A percentile compares a stretch with the other conserved stretches of the same genome.
Conservation (phyloP, 2,797 vertebrate genomes). For the Crocidura indochinensis region DNA sequence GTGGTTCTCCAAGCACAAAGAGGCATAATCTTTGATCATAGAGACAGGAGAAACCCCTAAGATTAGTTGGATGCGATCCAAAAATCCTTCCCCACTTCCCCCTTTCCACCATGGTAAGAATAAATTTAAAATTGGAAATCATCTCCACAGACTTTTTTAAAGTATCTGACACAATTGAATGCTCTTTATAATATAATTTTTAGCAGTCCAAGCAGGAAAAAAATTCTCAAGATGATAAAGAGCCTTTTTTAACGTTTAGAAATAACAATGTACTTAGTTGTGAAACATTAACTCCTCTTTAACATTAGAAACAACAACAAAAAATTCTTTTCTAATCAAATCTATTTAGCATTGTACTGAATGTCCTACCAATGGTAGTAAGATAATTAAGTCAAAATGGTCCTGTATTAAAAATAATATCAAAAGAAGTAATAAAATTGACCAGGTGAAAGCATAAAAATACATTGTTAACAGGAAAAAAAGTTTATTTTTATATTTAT, state of each 20-base stretch:
- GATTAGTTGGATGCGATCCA: too few relatives aligned
- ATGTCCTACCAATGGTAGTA: neutral
- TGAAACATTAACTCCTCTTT: conserved; percentile 25
- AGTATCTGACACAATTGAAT: neutral
- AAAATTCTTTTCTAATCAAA: neutral
- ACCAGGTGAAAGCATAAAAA: neutral
- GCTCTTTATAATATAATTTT: neutral
- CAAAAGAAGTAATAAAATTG: neutral
- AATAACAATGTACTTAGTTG: conserved; percentile 16
- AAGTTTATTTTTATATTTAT: too few relatives aligned
- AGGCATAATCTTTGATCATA: too few relatives aligned
- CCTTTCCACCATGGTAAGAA: neutral
- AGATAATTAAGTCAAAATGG: neutral
- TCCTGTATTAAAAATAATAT: neutral
- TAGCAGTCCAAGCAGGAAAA: neutral
- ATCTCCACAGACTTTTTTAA: neutral
- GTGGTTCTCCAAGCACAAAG: too few relatives aligned
- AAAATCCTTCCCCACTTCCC: too few relatives aligned
- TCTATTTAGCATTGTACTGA: neutral
- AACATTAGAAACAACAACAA: conserved; percentile 15
- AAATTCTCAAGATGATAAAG: conserved; percentile 10
- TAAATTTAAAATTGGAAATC: conserved; percentile 26
- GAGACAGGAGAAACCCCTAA: too few relatives aligned
- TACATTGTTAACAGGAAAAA: too few relatives aligned
- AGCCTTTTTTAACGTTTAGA: neutral